phyloP scores from a whole-genome alignment of 2,113 vertebrate species.

The human (Homo sapiens) region DNA sequence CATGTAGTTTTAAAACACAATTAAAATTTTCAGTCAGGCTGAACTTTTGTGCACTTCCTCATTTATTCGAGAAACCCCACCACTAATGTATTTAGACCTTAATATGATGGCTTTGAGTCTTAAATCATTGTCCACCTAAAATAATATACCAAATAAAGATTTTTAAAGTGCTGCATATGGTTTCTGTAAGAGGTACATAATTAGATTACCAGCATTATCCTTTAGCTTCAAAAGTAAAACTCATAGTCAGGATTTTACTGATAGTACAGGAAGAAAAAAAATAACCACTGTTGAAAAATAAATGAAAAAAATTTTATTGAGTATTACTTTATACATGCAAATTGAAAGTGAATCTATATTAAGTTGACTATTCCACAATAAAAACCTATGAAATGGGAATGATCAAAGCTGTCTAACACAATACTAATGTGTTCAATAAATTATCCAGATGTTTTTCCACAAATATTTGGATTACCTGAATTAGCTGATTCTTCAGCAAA shows the following conservation, averaged over 20 bases:
- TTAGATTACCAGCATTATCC: slow-evolving; percentile 48
- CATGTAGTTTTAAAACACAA: slow-evolving; percentile 23
- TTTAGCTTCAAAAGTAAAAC: slow-evolving; percentile 69
- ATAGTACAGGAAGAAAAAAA: slow-evolving; percentile 47
- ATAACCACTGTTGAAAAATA: slow-evolving; percentile 67
- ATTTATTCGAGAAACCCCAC: neutral
- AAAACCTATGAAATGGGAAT: slow-evolving; percentile 61
- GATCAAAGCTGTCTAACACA: slow-evolving; percentile 36
- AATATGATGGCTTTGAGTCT: neutral
- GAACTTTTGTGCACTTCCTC: neutral
- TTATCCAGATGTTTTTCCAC: slow-evolving; percentile 17
- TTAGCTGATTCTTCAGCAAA: slow-evolving; percentile 36
- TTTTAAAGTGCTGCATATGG: slow-evolving; percentile 46
- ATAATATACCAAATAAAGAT: slow-evolving; percentile 51
- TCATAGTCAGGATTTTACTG: slow-evolving; percentile 53
- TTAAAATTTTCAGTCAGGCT: neutral
- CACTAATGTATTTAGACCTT: neutral
- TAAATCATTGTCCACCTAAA: neutral
- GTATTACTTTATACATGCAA: slow-evolving; percentile 67
- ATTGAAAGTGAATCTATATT: slow-evolving; percentile 57
- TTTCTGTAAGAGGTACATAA: slow-evolving; percentile 23
- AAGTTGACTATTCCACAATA: slow-evolving; percentile 29
- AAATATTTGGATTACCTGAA: slow-evolving; percentile 13
- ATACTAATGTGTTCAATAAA: slow-evolving; percentile 31
- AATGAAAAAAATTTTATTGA: slow-evolving; percentile 71